Evolutionary conservation across 2,113 vertebrate genomes (phyloP), one percentile per base, ranked within the genome.

Genomic region (Clarias magur): DNA sequence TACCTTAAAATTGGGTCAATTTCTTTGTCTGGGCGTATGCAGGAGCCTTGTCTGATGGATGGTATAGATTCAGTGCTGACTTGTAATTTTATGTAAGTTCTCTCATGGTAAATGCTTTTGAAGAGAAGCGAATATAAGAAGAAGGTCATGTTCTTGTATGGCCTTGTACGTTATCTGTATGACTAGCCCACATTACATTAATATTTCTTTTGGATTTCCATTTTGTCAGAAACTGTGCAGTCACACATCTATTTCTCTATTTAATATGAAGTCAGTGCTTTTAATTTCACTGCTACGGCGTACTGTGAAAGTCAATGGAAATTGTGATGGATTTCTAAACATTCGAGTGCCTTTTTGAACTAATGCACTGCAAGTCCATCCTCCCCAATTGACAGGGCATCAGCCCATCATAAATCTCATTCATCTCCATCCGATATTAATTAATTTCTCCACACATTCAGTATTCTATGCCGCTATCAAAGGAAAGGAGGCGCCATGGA

Each of bases 371-470:
- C 86, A 84, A 68, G 62, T 67, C 25, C 65, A 38, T 59, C 80
- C 59, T 38, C 54, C 53, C 19, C 68, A 87, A 85, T 78, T 67
- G 67, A 84, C 73, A 86, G 56, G 21, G 38, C 73, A 89, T 56
- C 53, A 3, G 54, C 70, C 80, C 17, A 59, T 54, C 48, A 63
- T 79, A 78, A 82, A 85, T 72, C 30, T 82, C 63, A 56, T 83
- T 72, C n/a, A 21, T 30, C 70, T 38, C 63, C 53, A 82, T 89
- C 27, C 73, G 76, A 86, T 73, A 70, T 60, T 27, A 81, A 84
- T 87, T 54, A 80, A 86, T 85, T 82, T 85, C 73, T 78, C 63
- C 54, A 65, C 54, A 19, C 63, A 63, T 87, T 87, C 62, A 70
- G 82, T 72, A 86, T 88, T 87, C 68, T 7, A 38, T 15, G 60